These are phyloP conservation scores for Phenacoccus solenopsis DNA, from an alignment of 1,140 invertebrate genomes.

Conservation along the genomic window DNA sequence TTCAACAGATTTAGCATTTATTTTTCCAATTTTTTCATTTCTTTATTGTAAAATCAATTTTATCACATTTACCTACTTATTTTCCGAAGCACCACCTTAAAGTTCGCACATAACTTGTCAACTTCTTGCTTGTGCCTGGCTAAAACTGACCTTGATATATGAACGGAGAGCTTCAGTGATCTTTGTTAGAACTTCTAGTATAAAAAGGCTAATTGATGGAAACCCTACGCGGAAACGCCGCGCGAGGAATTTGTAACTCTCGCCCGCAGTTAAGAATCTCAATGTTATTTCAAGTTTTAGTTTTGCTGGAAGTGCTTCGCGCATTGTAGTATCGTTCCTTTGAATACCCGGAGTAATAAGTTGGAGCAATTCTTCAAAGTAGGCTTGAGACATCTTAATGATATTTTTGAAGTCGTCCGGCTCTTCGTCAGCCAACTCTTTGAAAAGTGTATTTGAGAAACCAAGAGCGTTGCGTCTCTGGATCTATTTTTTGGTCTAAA, in stretches of 20 bases:
- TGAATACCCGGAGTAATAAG: constrained; percentile 22
- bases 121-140: too few relatives aligned
- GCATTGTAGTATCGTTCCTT: constrained; percentile 25
- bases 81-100: too few relatives aligned
- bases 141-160: constrained; percentile 19
- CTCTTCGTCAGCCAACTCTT: not conserved
- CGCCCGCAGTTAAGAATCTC: constrained; percentile 11
- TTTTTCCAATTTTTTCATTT: too few relatives aligned
- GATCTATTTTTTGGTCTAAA: not conserved
- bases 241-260: constrained; percentile 11
- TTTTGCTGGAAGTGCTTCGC: constrained; percentile 21
- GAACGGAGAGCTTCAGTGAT: constrained; percentile 15
- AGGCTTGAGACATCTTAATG: constrained; percentile 24
- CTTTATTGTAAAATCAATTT: too few relatives aligned
- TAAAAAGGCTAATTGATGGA: constrained; percentile 12
- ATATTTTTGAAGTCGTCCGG: constrained; percentile 22
- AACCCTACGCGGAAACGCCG: constrained; percentile 16
- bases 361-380: constrained; percentile 27
- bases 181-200: constrained; percentile 17
- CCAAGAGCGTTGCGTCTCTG: not conserved
- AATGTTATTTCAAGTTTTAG: constrained; percentile 18
- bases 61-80: too few relatives aligned
- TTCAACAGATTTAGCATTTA: too few relatives aligned
- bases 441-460: not conserved
- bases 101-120: too few relatives aligned